Conservation (phyloP, 2,888 invertebrate genomes). For the Xanthorhoe designata region DNA sequence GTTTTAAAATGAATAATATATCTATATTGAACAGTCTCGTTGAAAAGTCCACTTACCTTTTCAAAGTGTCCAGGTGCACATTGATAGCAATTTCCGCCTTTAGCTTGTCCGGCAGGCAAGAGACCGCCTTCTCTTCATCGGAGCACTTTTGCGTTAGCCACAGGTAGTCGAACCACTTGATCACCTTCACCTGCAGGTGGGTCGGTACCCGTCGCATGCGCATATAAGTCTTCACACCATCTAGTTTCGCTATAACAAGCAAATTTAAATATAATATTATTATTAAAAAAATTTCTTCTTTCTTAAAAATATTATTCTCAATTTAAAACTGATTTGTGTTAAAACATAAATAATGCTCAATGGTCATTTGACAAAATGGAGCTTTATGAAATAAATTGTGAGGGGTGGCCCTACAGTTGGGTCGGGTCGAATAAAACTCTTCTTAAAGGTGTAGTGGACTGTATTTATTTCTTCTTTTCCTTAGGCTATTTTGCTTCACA, state of each 20-base stretch:
- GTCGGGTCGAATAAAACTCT: no score
- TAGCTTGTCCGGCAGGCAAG: constrained; percentile 98
- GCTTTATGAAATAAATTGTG: no score
- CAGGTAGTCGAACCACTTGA: constrained; percentile 99
- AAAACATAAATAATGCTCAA: no score
- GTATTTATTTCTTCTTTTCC: no score
- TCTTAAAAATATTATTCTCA: neutral
- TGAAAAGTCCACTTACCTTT: constrained; percentile 74
- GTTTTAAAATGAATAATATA: neutral
- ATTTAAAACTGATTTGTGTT: neutral
- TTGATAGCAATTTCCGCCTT: constrained; percentile 99
- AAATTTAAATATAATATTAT: neutral
- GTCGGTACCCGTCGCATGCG: constrained; percentile 97
- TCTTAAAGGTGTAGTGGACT: no score
- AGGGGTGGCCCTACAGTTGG: no score
- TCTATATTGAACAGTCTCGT: neutral
- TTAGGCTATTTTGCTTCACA: no score
- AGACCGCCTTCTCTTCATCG: constrained; percentile 98
- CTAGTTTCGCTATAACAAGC: constrained; percentile 95
- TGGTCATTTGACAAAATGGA: no score
- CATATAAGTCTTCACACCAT: constrained; percentile 99
- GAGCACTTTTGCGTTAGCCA: constrained; percentile 99
- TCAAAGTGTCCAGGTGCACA: constrained; percentile 98
- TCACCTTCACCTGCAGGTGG: constrained; percentile 97
- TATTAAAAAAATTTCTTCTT: neutral